Conservation (phyloP, 2,797 vertebrate genomes). For the Agapornis canus region DNA sequence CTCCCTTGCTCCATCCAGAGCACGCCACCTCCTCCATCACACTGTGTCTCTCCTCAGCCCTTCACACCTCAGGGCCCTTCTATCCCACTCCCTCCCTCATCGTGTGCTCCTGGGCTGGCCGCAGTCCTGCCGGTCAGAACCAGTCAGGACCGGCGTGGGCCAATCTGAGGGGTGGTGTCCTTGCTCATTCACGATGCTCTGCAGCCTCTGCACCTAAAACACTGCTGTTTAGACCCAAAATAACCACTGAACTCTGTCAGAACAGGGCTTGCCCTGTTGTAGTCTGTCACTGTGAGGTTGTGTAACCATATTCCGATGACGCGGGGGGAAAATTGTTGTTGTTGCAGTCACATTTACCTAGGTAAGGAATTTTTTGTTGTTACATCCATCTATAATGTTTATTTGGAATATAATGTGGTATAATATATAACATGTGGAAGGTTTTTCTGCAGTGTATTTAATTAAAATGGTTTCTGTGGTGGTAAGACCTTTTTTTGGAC, state of each 20-base stretch:
- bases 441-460: not conserved
- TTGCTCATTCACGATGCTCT: rapidly evolving
- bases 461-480: not conserved
- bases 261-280: rapidly evolving
- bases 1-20: not conserved
- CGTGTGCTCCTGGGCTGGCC: rapidly evolving
- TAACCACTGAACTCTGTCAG: rapidly evolving
- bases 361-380: rapidly evolving
- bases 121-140: not conserved
- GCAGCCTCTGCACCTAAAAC: rapidly evolving
- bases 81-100: not conserved
- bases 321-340: rapidly evolving
- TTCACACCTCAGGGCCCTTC: not conserved
- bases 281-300: too few species aligned
- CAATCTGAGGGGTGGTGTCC: rapidly evolving
- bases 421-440: rapidly evolving
- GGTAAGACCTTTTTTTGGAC: not conserved
- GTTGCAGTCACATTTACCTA: rapidly evolving
- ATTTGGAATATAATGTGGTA: not conserved
- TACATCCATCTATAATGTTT: rapidly evolving
- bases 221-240: rapidly evolving
- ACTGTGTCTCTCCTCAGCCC: rapidly evolving
- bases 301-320: not conserved
- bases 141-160: rapidly evolving
- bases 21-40: rapidly evolving